These are phyloP conservation scores for Drosophila mojavensis DNA, from an alignment of 1,140 invertebrate species.

Conservation along the genomic window DNA sequence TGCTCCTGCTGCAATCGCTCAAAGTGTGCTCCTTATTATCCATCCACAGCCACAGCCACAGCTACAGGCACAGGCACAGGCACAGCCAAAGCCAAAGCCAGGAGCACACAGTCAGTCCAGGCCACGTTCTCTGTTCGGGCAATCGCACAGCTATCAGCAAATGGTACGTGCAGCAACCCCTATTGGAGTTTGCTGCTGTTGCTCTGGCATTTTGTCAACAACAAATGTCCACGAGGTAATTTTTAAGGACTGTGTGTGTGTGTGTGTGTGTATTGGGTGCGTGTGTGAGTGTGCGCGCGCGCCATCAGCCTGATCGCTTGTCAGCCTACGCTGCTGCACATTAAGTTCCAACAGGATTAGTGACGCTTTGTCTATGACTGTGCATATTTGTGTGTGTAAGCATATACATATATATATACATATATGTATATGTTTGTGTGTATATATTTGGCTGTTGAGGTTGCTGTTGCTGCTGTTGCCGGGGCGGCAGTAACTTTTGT, in stretches of 20 bases:
- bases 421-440: slow-evolving; percentile 26
- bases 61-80: too few relatives aligned
- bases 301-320: slow-evolving; percentile 24
- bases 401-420: too few relatives aligned
- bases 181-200: slow-evolving; percentile 52
- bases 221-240: slow-evolving; percentile 53
- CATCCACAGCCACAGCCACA: too few relatives aligned
- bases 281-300: slow-evolving; percentile 26
- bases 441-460: slow-evolving; percentile 2
- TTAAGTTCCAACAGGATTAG: slow-evolving; percentile 71
- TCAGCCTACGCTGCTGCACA: slow-evolving; percentile 42
- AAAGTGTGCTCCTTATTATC: slow-evolving; percentile 22
- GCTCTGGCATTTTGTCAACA: slow-evolving; percentile 65
- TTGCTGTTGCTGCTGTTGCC: slow-evolving; percentile 8
- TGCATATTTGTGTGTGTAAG: not conserved
- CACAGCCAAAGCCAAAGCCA: not conserved
- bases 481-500: slow-evolving; percentile 18
- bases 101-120: too few relatives aligned
- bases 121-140: slow-evolving; percentile 9
- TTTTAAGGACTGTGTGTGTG: not conserved
- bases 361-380: slow-evolving; percentile 17
- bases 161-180: slow-evolving; percentile 63
- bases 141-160: slow-evolving; percentile 51
- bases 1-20: slow-evolving; percentile 82
- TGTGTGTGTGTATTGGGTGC: slow-evolving; percentile 2